phyloP scores from a whole-genome alignment of 2,113 vertebrate genomes.

The Bolborhynchus lineola region DNA sequence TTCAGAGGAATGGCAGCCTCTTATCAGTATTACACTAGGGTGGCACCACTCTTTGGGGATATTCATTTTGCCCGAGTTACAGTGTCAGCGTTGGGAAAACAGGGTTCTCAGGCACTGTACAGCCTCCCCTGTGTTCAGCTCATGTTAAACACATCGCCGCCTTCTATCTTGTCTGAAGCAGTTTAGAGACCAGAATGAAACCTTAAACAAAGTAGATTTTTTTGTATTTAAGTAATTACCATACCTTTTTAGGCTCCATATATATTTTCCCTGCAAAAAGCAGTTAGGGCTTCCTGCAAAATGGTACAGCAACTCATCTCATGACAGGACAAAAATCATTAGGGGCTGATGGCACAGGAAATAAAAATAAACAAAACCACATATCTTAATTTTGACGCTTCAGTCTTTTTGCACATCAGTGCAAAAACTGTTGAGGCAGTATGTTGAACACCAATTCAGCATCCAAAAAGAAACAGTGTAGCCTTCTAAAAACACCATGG shows the following conservation, averaged over 20 bases:
- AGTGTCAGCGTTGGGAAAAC: neutral
- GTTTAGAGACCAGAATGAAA: neutral
- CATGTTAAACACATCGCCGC: fast-evolving
- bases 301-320: neutral
- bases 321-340: neutral
- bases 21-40: neutral
- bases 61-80: neutral
- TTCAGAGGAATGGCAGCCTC: neutral
- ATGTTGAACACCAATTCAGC: neutral
- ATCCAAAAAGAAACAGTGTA: neutral
- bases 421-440: neutral
- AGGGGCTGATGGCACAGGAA: neutral
- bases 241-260: neutral
- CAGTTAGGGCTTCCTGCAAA: neutral
- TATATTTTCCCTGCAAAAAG: neutral
- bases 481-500: neutral
- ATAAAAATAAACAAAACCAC: neutral
- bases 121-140: neutral
- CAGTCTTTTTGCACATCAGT: neutral
- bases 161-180: neutral
- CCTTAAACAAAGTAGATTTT: neutral
- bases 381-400: neutral
- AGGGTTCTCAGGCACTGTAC: fast-evolving
- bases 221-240: neutral
- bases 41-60: too few species aligned